phyloP scores from a whole-genome alignment of 1,140 invertebrate genomes.

The Leptinotarsa defecta region DNA sequence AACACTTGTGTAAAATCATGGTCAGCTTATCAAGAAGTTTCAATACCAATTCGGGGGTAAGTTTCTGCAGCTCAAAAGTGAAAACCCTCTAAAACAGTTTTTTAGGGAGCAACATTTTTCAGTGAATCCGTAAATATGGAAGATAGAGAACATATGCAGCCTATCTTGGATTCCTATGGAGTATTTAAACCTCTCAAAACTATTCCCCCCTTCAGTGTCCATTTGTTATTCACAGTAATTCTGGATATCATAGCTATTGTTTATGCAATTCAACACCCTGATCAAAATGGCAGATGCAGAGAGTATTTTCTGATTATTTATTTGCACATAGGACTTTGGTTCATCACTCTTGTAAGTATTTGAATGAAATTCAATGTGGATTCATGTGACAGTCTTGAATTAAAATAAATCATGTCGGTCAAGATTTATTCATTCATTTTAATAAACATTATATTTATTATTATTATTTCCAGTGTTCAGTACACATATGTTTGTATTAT shows the following conservation, averaged over 20 bases:
- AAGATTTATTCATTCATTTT: no score
- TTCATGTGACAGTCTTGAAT: no score
- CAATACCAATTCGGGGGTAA: slow-evolving; percentile 54
- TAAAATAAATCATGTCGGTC: no score
- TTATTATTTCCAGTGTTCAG: no score
- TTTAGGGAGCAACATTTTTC: slow-evolving; percentile 63
- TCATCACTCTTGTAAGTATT: slow-evolving; percentile 62
- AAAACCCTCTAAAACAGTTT: slow-evolving; percentile 13
- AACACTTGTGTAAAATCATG: slow-evolving; percentile 41
- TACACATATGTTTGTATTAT: background rate
- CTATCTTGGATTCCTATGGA: slow-evolving; percentile 59
- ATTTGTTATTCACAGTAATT: slow-evolving; percentile 59
- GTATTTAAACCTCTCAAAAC: slow-evolving; percentile 61
- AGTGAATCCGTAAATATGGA: slow-evolving; percentile 62
- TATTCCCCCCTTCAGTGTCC: slow-evolving; percentile 54
- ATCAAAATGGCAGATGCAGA: slow-evolving; percentile 63
- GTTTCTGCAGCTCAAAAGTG: slow-evolving; percentile 27
- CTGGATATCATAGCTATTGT: slow-evolving; percentile 65
- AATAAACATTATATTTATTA: no score
- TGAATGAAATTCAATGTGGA: no score
- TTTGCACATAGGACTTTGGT: slow-evolving; percentile 66
- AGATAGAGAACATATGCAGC: slow-evolving; percentile 60
- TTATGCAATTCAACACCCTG: slow-evolving; percentile 61
- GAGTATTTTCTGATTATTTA: slow-evolving; percentile 71
- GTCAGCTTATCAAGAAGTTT: slow-evolving; percentile 54